phyloP scores from a whole-genome alignment of 2,888 invertebrate genomes.

The Ophioninae sp. region DNA sequence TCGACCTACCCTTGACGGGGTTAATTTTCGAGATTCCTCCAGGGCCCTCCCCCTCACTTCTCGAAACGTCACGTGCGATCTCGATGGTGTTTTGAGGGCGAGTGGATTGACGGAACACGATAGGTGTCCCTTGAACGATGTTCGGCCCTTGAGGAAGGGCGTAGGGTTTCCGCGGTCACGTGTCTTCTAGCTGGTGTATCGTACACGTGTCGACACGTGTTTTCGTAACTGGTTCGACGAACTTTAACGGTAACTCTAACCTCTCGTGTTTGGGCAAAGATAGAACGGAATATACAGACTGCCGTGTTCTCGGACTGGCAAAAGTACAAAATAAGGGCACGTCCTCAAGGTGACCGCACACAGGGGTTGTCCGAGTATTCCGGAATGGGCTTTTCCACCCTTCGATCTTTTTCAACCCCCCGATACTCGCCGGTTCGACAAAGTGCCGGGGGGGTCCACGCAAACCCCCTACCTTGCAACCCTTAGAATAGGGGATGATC shows the following conservation, averaged over 20 bases:
- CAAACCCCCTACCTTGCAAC: slow-evolving; percentile 57
- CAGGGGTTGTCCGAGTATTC: slow-evolving; percentile 19
- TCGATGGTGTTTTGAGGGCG: slow-evolving; percentile 15
- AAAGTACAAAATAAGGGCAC: background rate
- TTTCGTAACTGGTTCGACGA: slow-evolving; percentile 17
- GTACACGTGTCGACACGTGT: slow-evolving; percentile 76
- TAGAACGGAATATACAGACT: slow-evolving; percentile 18
- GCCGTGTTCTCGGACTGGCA: background rate
- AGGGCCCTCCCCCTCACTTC: background rate
- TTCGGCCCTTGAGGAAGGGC: background rate
- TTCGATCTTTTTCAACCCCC: slow-evolving; percentile 22
- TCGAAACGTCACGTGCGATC: slow-evolving; percentile 22
- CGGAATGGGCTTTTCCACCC: slow-evolving; percentile 23
- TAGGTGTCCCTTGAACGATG: background rate
- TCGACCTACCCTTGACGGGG: slow-evolving; percentile 45
- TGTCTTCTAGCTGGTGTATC: slow-evolving; percentile 59
- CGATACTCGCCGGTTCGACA: slow-evolving; percentile 12
- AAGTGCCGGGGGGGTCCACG: slow-evolving; percentile 47
- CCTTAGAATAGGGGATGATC: slow-evolving; percentile 56
- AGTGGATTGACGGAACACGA: background rate
- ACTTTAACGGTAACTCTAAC: slow-evolving; percentile 30
- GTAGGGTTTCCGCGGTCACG: slow-evolving; percentile 66
- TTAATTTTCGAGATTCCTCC: slow-evolving; percentile 51
- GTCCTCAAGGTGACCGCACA: slow-evolving; percentile 28
- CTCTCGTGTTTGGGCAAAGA: background rate